Evolutionary conservation across 2,113 vertebrate species (phyloP).

Genomic region (Cavia porcellus): DNA sequence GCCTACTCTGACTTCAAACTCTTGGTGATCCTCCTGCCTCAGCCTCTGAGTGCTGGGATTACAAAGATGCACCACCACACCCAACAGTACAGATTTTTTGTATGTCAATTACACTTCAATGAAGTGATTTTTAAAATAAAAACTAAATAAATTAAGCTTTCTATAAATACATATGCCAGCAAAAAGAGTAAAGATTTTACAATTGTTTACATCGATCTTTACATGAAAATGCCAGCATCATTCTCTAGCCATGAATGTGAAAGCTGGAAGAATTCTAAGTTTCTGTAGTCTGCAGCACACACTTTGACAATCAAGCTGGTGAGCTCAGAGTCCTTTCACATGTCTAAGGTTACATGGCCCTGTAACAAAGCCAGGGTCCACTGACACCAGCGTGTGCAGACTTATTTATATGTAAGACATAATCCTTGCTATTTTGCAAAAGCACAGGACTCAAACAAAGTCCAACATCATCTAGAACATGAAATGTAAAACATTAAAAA

Average conservation of each 20-base stretch:
- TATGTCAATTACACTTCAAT: background rate
- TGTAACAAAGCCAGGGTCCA: background rate
- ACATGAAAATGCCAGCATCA: background rate
- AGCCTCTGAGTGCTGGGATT: background rate
- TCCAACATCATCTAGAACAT: background rate
- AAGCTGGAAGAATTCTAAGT: background rate
- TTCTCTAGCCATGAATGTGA: conserved; percentile 10
- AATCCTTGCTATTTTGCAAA: background rate
- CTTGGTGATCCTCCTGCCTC: background rate
- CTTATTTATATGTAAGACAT: background rate
- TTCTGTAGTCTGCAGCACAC: background rate
- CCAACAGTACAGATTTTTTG: background rate
- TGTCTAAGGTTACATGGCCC: background rate
- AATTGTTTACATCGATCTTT: background rate
- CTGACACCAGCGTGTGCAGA: background rate
- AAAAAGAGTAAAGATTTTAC: conserved; percentile 1
- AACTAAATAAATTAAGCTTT: background rate
- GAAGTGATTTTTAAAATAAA: background rate
- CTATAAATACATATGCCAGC: background rate
- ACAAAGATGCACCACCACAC: too few relatives aligned
- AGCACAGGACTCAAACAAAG: background rate
- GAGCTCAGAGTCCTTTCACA: background rate
- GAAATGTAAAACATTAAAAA: background rate
- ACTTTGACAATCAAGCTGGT: background rate
- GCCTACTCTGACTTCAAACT: background rate